Conservation (phyloP, 2,797 vertebrate genomes). For the Trichosurus vulpecula region DNA sequence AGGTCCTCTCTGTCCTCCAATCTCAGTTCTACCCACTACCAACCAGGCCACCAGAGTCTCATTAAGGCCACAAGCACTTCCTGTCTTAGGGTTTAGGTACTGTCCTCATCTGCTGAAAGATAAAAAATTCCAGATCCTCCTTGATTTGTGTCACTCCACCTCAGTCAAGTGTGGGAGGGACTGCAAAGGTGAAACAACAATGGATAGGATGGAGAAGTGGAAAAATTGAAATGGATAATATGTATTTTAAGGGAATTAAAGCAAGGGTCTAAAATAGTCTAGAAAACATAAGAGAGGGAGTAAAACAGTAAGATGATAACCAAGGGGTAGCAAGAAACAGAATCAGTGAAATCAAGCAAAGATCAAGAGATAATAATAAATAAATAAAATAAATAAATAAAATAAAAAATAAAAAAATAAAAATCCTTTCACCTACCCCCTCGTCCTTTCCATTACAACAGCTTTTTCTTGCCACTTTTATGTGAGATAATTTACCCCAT, state of each 20-base stretch:
- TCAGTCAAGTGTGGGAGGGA: background rate
- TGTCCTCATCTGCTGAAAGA: background rate
- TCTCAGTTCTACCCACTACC: background rate
- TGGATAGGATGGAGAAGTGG: background rate
- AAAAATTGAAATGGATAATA: background rate
- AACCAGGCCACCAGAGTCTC: background rate
- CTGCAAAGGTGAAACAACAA: background rate
- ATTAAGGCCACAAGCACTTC: background rate
- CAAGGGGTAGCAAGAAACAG: background rate
- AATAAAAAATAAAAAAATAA: too few relatives aligned
- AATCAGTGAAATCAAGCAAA: background rate
- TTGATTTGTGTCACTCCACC: background rate
- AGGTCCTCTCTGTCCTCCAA: background rate
- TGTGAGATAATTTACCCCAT: too few relatives aligned
- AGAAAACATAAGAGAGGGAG: background rate
- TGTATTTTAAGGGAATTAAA: background rate
- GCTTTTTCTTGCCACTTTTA: too few relatives aligned
- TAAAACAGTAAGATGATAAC: background rate
- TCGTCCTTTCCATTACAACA: too few relatives aligned
- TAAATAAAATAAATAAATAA: too few relatives aligned
- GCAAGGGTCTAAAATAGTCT: background rate
- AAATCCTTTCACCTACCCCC: too few relatives aligned
- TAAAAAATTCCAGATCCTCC: background rate
- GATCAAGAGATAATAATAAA: background rate
- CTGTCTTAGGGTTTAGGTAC: background rate